Conservation (phyloP, 2,797 vertebrate species). For the Sphenopsis melanotis region DNA sequence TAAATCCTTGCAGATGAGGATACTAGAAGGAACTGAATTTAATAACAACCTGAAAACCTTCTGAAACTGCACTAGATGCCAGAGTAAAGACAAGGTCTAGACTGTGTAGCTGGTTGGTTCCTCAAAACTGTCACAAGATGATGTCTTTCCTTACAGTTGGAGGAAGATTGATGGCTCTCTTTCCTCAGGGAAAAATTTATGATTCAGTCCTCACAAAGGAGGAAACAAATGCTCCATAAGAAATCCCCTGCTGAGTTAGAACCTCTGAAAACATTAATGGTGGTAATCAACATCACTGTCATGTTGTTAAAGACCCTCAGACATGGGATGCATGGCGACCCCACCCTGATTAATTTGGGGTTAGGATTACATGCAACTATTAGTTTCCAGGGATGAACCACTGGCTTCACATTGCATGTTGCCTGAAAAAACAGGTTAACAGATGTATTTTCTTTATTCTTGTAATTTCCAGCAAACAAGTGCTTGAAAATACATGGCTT, state of each 20-base stretch:
- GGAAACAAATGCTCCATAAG: not conserved
- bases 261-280: not conserved
- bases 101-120: not conserved
- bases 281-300: not conserved
- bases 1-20: not conserved
- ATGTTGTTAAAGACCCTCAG: not conserved
- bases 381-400: not conserved
- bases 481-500: not conserved
- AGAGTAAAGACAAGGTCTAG: not conserved
- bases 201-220: not conserved
- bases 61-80: not conserved
- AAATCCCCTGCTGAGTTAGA: not conserved
- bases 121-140: not conserved
- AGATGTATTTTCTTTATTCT: not conserved
- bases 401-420: not conserved
- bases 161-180: not conserved
- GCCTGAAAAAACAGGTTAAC: not conserved
- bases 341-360: no score
- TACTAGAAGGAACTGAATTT: not conserved
- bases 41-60: not conserved
- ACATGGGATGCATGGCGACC: fast-evolving
- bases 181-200: not conserved
- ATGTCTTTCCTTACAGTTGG: not conserved
- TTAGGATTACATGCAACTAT: not conserved
- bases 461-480: not conserved